phyloP scores from a whole-genome alignment of 2,888 invertebrate species.

The Cepaea hortensis region DNA sequence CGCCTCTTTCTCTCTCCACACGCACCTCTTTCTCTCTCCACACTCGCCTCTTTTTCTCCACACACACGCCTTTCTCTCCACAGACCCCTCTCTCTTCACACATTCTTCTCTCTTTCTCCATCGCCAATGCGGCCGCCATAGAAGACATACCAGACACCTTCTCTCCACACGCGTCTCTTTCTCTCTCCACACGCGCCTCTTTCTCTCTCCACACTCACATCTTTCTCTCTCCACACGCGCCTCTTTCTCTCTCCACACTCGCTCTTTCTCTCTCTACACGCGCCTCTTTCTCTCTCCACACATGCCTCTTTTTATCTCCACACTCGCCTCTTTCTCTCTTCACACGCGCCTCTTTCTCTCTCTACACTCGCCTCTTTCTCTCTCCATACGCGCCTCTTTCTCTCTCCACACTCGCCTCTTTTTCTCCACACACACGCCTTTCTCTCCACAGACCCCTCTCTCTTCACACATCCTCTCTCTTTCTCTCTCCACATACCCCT shows the following conservation, averaged over 20 bases:
- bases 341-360: too few species aligned
- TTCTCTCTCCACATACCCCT: too few species aligned
- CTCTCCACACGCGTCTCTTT: too few species aligned
- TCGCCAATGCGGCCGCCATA: too few species aligned
- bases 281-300: too few species aligned
- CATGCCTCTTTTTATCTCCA: not conserved
- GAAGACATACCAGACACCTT: not conserved
- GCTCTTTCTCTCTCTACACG: not conserved
- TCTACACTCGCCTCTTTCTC: not conserved
- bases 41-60: not conserved
- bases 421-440: not conserved
- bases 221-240: not conserved
- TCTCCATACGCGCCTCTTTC: not conserved
- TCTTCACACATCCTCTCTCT: too few species aligned
- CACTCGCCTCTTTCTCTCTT: too few species aligned
- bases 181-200: not conserved
- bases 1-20: too few species aligned
- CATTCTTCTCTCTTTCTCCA: too few species aligned
- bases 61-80: not conserved
- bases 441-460: not conserved
- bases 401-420: not conserved
- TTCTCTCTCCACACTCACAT: not conserved
- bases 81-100: not conserved
- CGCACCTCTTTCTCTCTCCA: too few species aligned
- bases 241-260: not conserved